Percentiles rank a stretch among this genome's conserved stretches.
Evolutionary conservation across 2,888 invertebrate genomes (phyloP).

Genomic region (Erebia ligea): DNA sequence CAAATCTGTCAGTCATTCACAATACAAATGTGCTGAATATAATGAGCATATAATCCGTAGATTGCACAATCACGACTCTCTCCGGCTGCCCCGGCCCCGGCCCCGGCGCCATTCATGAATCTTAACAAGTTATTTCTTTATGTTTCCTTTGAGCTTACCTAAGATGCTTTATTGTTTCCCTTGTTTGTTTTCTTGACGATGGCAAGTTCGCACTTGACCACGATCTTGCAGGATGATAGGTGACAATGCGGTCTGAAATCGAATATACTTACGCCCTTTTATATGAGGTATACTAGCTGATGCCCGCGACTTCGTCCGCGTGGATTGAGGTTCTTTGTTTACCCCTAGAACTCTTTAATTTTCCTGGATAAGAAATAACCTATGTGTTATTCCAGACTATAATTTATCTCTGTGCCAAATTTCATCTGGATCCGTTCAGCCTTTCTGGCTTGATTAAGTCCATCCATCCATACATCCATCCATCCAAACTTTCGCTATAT

Average conservation of each 20-base stretch:
- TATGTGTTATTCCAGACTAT: too few species aligned
- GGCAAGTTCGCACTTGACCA: neutral
- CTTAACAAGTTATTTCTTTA: constrained; percentile 36
- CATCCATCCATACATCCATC: too few species aligned
- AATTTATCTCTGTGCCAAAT: too few species aligned
- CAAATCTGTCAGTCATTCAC: constrained; percentile 8
- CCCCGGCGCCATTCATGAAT: constrained; percentile 36
- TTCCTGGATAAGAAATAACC: too few species aligned
- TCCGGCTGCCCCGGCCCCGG: constrained; percentile 15
- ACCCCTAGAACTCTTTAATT: too few species aligned
- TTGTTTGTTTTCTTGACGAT: constrained; percentile 6
- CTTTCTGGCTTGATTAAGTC: too few species aligned
- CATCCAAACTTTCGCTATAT: too few species aligned
- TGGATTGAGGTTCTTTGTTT: too few species aligned
- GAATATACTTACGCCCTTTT: neutral
- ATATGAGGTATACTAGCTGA: neutral
- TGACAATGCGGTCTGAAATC: neutral
- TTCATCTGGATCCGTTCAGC: too few species aligned
- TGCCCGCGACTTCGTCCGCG: too few species aligned
- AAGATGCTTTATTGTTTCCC: constrained; percentile 39
- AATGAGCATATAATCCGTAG: constrained; percentile 17
- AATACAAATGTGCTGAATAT: constrained; percentile 14
- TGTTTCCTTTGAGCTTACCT: constrained; percentile 36
- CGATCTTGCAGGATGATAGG: neutral
- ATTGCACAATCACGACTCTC: constrained; percentile 27